These are phyloP conservation scores for Silurus asotus DNA, from an alignment of 2,113 vertebrate species.

Conservation along the genomic window DNA sequence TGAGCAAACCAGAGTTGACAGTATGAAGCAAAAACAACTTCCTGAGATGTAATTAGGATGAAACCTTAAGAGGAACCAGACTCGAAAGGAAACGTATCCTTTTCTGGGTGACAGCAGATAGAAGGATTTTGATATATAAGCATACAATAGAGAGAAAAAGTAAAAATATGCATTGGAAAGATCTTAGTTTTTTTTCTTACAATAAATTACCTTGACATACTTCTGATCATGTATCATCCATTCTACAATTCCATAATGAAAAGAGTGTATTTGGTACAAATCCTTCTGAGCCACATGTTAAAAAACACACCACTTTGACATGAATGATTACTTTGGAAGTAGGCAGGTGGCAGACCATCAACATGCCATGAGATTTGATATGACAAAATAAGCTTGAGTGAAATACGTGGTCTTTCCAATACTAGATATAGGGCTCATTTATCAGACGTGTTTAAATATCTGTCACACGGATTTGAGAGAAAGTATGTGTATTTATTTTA, in stretches of 20 bases:
- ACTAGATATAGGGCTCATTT: conserved; percentile 54
- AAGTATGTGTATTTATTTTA: conserved; percentile 35
- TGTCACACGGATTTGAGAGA: conserved; percentile 43
- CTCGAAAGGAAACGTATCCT: neutral
- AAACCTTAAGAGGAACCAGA: neutral
- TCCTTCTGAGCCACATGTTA: neutral
- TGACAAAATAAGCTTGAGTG: conserved; percentile 46
- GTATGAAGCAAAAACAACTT: neutral
- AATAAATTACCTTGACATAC: conserved; percentile 16
- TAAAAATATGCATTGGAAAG: neutral
- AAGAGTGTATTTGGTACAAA: neutral
- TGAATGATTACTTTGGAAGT: conserved; percentile 28
- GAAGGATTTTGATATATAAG: neutral
- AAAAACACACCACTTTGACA: conserved; percentile 14
- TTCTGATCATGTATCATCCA: neutral
- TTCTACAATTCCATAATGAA: conserved; percentile 12
- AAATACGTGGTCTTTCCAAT: conserved; percentile 47
- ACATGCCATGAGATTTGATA: conserved; percentile 41
- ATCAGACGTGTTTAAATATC: conserved; percentile 57
- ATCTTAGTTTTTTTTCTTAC: conserved; percentile 9
- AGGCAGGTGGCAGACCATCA: conserved; percentile 27
- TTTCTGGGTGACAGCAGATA: conserved; percentile 2
- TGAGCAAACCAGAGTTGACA: neutral
- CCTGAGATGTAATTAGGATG: neutral
- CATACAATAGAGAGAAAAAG: neutral